phyloP scores from a whole-genome alignment of 2,888 invertebrate species.

The Drepanosiphum platanoidis region DNA sequence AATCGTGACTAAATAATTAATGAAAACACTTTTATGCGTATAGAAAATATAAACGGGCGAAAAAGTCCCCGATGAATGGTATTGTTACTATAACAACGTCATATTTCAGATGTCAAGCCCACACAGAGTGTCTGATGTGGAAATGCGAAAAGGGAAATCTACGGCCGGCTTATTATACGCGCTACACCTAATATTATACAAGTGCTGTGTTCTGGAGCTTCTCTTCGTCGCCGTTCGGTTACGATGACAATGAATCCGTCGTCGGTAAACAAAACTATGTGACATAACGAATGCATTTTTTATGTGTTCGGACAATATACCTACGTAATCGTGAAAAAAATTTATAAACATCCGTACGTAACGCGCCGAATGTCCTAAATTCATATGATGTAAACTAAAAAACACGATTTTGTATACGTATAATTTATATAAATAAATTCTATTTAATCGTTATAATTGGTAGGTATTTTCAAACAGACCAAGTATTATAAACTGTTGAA shows the following conservation, averaged over 20 bases:
- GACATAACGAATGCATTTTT: conserved; percentile 11
- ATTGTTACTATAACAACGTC: not conserved
- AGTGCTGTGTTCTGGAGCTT: not conserved
- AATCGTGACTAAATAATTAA: not conserved
- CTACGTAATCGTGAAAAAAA: not conserved
- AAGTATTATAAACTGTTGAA: too few relatives aligned
- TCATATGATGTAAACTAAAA: not conserved
- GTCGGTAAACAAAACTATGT: not conserved
- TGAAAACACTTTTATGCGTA: not conserved
- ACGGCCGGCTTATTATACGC: not conserved
- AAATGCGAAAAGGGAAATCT: conserved; percentile 45
- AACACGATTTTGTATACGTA: too few relatives aligned
- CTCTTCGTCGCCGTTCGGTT: conserved; percentile 1
- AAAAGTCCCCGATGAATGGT: not conserved
- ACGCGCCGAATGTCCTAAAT: not conserved
- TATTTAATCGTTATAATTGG: too few relatives aligned
- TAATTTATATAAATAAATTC: too few relatives aligned
- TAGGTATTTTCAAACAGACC: too few relatives aligned
- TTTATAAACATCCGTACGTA: not conserved
- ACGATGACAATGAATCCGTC: not conserved
- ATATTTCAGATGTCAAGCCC: not conserved
- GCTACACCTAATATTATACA: not conserved
- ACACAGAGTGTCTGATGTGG: conserved; percentile 13
- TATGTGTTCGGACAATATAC: not conserved
- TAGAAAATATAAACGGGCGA: not conserved